Evolutionary conservation across 2,113 vertebrate genomes (phyloP), one percentile per base, ranked within the genome.

Genomic region (Crotalus helleri): DNA sequence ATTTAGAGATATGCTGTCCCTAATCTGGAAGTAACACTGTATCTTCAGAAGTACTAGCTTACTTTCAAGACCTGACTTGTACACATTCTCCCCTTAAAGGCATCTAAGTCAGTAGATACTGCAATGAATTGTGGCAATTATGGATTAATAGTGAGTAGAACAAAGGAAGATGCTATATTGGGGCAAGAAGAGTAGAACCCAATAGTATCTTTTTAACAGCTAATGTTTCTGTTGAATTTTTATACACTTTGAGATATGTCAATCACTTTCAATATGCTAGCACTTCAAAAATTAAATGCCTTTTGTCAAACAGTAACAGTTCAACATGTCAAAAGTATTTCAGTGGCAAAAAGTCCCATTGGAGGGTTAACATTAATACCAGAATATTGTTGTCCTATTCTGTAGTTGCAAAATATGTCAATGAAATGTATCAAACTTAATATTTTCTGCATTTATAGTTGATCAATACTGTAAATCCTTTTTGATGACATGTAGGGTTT

Each of bases 381-480:
- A 15, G 21, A 39, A 49, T 85, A 59, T 88, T 85, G 29, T 12
- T 49, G 57, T 61, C 91, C 87, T 81, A n/a, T 86, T 61, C 49
- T 92, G 39, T 57, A 86, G 92, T 93, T 94, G 95, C 95, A 94
- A 95, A 97, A 96, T 91, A 94, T 96, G 93, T 29, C 95, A 95
- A 95, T 95, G 93, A 94, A 95, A 94, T 61, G 85, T 93, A 92
- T 95, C 91, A 95, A 95, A 95, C 92, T 93, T 87, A 86, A 91
- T 91, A 93, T 95, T 95, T 93, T 95, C 96, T 95, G 90, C 92
- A 93, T 96, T 95, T 95, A 96, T 94, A 96, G 92, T 29, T 93
- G 54, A 95, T 93, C 94, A 97, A 95, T 96, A 69, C 29, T 33
- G 13, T 69, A 96, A 96, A 96, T 94, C 92, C 90, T 94, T 94